These are phyloP conservation scores for Odontocerum albicorne DNA, from an alignment of 2,888 invertebrate species.

Conservation along the genomic window DNA sequence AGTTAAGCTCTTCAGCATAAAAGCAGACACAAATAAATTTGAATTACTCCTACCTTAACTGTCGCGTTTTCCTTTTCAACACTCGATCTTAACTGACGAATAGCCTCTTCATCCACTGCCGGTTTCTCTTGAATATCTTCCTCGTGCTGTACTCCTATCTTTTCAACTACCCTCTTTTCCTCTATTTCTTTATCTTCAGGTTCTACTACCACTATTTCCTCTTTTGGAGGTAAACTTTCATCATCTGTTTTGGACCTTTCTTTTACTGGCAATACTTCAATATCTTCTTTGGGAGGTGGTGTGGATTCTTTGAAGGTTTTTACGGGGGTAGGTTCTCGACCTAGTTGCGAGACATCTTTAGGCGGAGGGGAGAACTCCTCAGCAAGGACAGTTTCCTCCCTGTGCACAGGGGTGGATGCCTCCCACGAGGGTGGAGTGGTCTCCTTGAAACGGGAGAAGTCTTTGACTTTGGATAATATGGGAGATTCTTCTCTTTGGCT, in stretches of 20 bases:
- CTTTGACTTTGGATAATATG: conserved; percentile 30
- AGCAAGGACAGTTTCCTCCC: conserved; percentile 18
- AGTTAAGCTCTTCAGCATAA: too few relatives aligned
- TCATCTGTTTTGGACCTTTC: conserved; percentile 10
- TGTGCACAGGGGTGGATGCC: conserved; percentile 24
- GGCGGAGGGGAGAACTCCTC: conserved; percentile 17
- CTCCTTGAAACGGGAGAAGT: conserved; percentile 22
- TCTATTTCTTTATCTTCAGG: conserved; percentile 43
- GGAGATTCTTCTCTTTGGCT: conserved; percentile 41
- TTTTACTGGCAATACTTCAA: conserved; percentile 20
- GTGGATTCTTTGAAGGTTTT: conserved; percentile 34
- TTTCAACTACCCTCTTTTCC: conserved; percentile 42
- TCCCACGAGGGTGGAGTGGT: conserved; percentile 32
- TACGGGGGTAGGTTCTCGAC: background rate
- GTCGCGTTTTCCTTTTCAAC: conserved; percentile 40
- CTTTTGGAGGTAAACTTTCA: conserved; percentile 32
- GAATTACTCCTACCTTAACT: conserved; percentile 48
- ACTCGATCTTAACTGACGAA: conserved; percentile 27
- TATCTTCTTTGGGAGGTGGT: conserved; percentile 37
- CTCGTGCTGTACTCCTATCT: conserved; percentile 34
- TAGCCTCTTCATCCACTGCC: conserved; percentile 14
- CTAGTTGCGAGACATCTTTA: background rate
- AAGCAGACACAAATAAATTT: too few relatives aligned
- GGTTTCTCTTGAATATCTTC: conserved; percentile 36
- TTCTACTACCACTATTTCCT: conserved; percentile 37